Conservation (phyloP, 37 sponge, comb jelly and placozoan species). For the Halichondria panicea region DNA sequence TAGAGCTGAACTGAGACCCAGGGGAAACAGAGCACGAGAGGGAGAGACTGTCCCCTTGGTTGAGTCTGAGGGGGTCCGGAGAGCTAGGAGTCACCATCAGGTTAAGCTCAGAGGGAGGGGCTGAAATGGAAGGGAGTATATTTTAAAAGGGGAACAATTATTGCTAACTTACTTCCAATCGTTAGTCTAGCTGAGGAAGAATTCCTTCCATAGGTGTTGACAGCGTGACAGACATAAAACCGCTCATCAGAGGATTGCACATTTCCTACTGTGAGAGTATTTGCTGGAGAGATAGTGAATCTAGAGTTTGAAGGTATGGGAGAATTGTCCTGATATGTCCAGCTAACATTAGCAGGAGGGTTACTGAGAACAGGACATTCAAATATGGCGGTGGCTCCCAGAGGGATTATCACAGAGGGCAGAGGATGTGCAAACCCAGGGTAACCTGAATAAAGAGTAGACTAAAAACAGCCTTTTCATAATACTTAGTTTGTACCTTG, state of each 20-base stretch:
- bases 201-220: conserved; percentile 46
- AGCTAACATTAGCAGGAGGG: conserved; percentile 42
- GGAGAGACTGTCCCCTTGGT: neutral
- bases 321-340: conserved; percentile 32
- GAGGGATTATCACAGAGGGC: neutral
- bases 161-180: conserved; percentile 36
- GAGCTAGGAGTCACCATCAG: conserved; percentile 1
- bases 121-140: neutral
- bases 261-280: conserved; percentile 33
- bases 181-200: conserved; percentile 35
- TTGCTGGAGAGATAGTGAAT: neutral
- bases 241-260: conserved; percentile 52
- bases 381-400: conserved; percentile 32
- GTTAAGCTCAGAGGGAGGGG: neutral
- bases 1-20: neutral
- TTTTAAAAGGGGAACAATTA: neutral
- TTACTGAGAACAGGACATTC: conserved; percentile 40
- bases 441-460: conserved; percentile 23
- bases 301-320: conserved; percentile 8
- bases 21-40: neutral
- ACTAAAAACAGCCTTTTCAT: too few relatives aligned
- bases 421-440: conserved; percentile 39
- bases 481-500: conserved; percentile 29
- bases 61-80: neutral
- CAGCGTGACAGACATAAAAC: conserved; percentile 43